Evolutionary conservation across 2,113 vertebrate genomes (phyloP), one percentile per base, ranked within the genome.

Genomic region (Phrynocephalus versicolor): DNA sequence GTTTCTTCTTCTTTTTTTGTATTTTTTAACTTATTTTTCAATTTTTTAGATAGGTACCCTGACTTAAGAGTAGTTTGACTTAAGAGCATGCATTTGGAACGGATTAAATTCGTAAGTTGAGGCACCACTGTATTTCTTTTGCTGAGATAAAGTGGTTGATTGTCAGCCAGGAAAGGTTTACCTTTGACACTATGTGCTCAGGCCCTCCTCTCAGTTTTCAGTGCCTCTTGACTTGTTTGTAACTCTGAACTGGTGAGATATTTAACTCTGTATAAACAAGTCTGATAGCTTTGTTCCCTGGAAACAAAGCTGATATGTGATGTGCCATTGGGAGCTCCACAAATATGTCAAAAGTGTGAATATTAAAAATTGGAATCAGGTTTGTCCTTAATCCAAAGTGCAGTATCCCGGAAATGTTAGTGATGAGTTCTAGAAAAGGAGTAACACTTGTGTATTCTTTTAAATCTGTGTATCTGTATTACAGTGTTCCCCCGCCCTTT

Each of bases 341-440:
- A 51, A 57, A 65, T n/a, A 86, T 70, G 41, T 67, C 16, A 41
- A 67, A 88, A 12, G 79, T 25, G 13, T 86, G 27, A 87, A 51
- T 19, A 16, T 65, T 85, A 39, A 84, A 35, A 84, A 51, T 51
- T 27, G 62, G 39, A 84, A 76, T 16, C 69, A 81, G 0, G 83
- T 87, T 76, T 85, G 18, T n/a, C 35, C 37, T 19, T 27, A 79
- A 16, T 10, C 33, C 37, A 37, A 55, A 27, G n/a, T n/a, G n/a
- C n/a, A n/a, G 55, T 58, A 45, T 35, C 13, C 39, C 45, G 69
- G 37, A 74, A 81, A 65, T 35, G 39, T 33, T 75, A 75, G 37
- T 41, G 10, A 23, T 33, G 3, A 1, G 21, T 33, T 65, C 30
- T 65, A 41, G 39, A 65, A 72, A 12, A 65, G 9, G 1, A 25